phyloP scores from a whole-genome alignment of 2,888 invertebrate species.

The Clepsis dumicolana region DNA sequence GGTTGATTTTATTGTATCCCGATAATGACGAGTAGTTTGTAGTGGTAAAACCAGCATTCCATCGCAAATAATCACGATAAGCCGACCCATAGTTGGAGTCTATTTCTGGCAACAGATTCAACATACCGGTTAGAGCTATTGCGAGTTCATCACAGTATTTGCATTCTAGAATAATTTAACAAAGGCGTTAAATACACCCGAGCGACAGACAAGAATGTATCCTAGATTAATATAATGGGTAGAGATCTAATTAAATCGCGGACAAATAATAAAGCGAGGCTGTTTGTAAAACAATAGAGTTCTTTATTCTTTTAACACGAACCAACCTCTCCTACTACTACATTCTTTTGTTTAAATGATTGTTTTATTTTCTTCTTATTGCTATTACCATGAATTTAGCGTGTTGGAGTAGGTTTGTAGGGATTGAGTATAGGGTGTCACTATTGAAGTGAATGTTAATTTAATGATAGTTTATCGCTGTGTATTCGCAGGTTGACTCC shows the following conservation, averaged over 20 bases:
- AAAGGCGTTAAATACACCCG: background rate
- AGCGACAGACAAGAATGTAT: background rate
- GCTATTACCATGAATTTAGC: background rate
- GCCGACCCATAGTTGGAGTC: background rate
- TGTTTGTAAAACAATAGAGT: background rate
- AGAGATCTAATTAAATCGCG: no score
- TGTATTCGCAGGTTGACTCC: constrained; percentile 53
- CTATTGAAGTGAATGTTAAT: background rate
- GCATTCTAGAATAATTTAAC: background rate
- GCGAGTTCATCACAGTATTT: constrained; percentile 6
- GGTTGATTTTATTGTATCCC: no score
- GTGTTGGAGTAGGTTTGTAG: background rate
- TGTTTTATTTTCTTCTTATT: background rate
- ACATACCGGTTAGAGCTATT: background rate
- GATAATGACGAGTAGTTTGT: no score
- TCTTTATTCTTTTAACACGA: no score
- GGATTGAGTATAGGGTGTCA: background rate
- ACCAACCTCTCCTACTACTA: no score
- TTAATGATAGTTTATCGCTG: background rate
- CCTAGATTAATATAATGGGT: background rate
- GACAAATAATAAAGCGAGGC: background rate
- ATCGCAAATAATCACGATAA: background rate
- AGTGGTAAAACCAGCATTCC: no score
- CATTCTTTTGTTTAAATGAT: background rate
- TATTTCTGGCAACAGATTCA: background rate